phyloP scores from a whole-genome alignment of 2,888 invertebrate genomes.

The Microplitis manilae region DNA sequence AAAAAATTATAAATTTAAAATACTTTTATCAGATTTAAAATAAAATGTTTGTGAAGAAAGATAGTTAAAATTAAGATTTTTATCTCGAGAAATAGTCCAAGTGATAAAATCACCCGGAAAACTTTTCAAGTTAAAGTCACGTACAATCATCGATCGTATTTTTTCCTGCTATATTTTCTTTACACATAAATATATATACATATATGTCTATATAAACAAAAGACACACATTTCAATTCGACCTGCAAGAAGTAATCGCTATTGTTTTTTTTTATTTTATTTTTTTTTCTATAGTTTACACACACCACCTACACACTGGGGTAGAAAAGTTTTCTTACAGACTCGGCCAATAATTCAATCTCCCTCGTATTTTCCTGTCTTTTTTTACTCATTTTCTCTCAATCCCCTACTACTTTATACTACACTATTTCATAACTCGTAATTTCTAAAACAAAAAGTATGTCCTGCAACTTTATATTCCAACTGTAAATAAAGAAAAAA shows the following conservation, averaged over 20 bases:
- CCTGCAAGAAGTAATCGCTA: constrained; percentile 47
- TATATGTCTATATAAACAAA: background rate
- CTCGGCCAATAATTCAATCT: constrained; percentile 55
- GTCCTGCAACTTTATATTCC: background rate
- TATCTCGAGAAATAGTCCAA: background rate
- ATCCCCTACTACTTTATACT: constrained; percentile 38
- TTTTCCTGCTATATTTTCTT: constrained; percentile 11
- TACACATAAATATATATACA: constrained; percentile 5
- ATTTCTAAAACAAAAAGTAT: constrained; percentile 5
- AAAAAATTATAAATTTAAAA: background rate
- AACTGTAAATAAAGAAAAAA: constrained; percentile 2
- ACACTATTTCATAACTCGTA: constrained; percentile 6
- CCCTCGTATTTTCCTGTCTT: constrained; percentile 38
- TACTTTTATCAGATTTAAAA: background rate
- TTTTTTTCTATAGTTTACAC: constrained; percentile 2
- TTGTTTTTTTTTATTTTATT: constrained; percentile 41
- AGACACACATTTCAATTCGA: constrained; percentile 40
- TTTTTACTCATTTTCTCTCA: constrained; percentile 43
- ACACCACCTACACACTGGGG: constrained; percentile 27
- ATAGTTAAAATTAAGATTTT: constrained; percentile 11
- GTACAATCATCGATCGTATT: constrained; percentile 42
- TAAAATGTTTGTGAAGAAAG: constrained; percentile 1
- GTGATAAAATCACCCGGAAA: background rate
- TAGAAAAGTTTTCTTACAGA: constrained; percentile 50
- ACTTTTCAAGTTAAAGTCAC: constrained; percentile 9